Percentiles rank a stretch among this genome's conserved stretches.
Evolutionary conservation across 1,140 invertebrate species (phyloP).

Genomic region (Drosophila novamexicana): DNA sequence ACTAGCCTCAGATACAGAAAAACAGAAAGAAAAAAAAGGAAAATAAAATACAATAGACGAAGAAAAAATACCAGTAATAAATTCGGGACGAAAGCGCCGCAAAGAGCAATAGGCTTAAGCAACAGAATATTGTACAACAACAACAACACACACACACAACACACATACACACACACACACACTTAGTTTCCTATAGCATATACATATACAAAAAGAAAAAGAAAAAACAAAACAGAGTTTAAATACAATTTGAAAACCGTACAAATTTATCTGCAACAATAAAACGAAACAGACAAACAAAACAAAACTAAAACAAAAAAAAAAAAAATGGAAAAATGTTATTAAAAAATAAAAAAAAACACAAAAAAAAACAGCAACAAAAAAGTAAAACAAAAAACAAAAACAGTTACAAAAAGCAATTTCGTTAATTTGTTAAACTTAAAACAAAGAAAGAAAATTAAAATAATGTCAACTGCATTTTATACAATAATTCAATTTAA

Average conservation of each 20-base stretch:
- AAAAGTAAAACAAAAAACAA: slow-evolving; percentile 17
- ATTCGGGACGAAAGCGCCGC: slow-evolving; percentile 15
- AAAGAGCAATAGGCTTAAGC: slow-evolving; percentile 73
- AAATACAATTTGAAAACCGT: slow-evolving; percentile 69
- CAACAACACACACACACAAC: slow-evolving; percentile 43
- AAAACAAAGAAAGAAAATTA: slow-evolving; percentile 14
- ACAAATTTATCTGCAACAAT: slow-evolving; percentile 71
- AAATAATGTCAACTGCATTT: slow-evolving; percentile 60
- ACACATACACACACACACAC: slow-evolving; percentile 56
- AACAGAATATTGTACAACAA: slow-evolving; percentile 55
- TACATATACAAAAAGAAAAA: slow-evolving; percentile 47
- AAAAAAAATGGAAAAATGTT: slow-evolving; percentile 17
- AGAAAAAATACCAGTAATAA: slow-evolving; percentile 26
- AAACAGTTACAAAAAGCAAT: slow-evolving; percentile 28
- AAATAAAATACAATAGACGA: slow-evolving; percentile 45
- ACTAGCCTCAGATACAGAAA: slow-evolving; percentile 25
- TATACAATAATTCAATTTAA: slow-evolving; percentile 25
- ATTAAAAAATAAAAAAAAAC: slow-evolving; percentile 2
- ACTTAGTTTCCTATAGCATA: slow-evolving; percentile 74
- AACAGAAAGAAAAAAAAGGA: not conserved
- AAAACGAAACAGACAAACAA: slow-evolving; percentile 45
- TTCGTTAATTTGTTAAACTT: slow-evolving; percentile 54
- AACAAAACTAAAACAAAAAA: slow-evolving; percentile 9
- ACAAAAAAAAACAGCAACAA: slow-evolving; percentile 7
- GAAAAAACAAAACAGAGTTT: slow-evolving; percentile 34